These are phyloP conservation scores for Perdita meconis DNA, from an alignment of 2,888 invertebrate genomes.

Conservation along the genomic window DNA sequence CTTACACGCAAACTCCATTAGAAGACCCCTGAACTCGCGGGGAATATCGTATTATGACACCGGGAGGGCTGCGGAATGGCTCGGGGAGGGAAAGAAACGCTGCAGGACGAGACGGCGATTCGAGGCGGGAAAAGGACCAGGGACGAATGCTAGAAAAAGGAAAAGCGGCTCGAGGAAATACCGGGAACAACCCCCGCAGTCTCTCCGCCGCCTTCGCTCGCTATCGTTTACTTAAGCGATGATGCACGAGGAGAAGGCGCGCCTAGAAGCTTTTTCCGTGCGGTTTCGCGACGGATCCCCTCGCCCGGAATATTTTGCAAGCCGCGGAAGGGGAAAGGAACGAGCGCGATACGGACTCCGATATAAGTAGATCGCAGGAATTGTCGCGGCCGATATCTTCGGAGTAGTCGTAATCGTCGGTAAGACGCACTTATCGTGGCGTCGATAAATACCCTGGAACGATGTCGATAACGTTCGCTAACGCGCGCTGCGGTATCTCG, in stretches of 20 bases:
- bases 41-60: slow-evolving; percentile 78
- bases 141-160: neutral
- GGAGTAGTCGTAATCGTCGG: slow-evolving; percentile 41
- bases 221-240: slow-evolving; percentile 37
- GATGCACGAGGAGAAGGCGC: slow-evolving; percentile 24
- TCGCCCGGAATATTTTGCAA: slow-evolving; percentile 5
- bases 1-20: slow-evolving; percentile 84
- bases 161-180: slow-evolving; percentile 16
- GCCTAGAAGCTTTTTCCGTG: neutral
- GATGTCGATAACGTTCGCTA: slow-evolving; percentile 63
- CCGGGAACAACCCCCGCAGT: neutral
- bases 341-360: slow-evolving; percentile 5
- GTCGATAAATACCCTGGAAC: slow-evolving; percentile 57
- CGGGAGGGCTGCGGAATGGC: slow-evolving; percentile 47
- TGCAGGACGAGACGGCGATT: slow-evolving; percentile 18
- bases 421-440: slow-evolving; percentile 43
- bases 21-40: slow-evolving; percentile 72
- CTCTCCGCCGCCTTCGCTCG: neutral
- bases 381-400: slow-evolving; percentile 38
- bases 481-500: slow-evolving; percentile 37
- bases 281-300: slow-evolving; percentile 5
- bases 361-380: slow-evolving; percentile 20
- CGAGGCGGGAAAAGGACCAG: slow-evolving; percentile 6
- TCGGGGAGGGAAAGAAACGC: slow-evolving; percentile 56
- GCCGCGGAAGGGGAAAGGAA: neutral